Conservation (phyloP, 2,113 vertebrate genomes). For the Xerus inauris region DNA sequence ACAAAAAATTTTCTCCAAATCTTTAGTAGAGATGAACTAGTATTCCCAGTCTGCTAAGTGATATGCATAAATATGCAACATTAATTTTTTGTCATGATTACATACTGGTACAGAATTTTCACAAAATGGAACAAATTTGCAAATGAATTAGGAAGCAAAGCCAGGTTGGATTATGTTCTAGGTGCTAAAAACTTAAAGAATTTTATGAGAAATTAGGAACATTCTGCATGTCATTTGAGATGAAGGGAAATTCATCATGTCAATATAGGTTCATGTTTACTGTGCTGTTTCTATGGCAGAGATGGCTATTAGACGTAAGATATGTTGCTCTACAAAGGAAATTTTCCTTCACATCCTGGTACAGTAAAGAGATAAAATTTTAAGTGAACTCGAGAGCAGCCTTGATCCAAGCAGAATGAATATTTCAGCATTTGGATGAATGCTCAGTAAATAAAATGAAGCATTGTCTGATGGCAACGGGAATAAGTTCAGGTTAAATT, state of each 20-base stretch:
- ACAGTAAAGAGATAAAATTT: neutral
- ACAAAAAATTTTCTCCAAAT: neutral
- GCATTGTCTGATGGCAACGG: neutral
- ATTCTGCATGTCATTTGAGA: neutral
- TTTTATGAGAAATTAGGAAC: neutral
- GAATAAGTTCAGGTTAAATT: neutral
- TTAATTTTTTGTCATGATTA: conserved; percentile 2
- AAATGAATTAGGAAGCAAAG: conserved; percentile 15
- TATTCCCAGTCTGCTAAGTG: neutral
- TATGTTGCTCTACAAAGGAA: neutral
- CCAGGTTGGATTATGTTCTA: neutral
- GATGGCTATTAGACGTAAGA: neutral
- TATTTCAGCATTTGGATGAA: neutral
- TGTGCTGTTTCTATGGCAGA: neutral
- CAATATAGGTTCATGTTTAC: neutral
- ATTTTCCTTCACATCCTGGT: neutral
- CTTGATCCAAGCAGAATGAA: neutral
- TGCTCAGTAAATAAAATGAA: neutral
- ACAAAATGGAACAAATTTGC: conserved; percentile 36
- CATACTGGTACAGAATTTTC: neutral
- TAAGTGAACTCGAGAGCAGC: neutral
- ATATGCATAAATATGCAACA: conserved; percentile 27
- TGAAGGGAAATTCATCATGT: neutral
- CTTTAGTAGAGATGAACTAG: conserved; percentile 3
- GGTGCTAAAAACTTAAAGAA: neutral